A percentile compares a stretch with the other conserved stretches of the same genome.
Conservation (phyloP, 2,797 vertebrate species). For the Erpetoichthys calabaricus region DNA sequence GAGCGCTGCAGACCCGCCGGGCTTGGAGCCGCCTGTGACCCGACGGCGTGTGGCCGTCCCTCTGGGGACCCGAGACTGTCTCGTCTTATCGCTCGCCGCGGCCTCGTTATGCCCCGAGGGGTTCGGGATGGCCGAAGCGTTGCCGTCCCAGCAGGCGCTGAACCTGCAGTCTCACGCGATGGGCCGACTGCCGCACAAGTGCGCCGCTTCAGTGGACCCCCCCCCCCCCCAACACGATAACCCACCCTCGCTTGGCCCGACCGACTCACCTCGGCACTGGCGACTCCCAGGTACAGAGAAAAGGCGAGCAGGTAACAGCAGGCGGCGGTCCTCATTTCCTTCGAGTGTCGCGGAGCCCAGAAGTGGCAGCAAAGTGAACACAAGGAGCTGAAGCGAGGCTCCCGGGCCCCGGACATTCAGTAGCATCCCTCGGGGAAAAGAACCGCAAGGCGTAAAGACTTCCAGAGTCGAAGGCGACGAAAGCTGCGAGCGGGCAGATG, state of each 20-base stretch:
- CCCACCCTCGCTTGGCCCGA: not conserved
- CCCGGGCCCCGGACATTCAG: slow-evolving; percentile 66
- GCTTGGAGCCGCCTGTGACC: too few species aligned
- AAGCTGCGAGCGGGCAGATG: slow-evolving; percentile 13
- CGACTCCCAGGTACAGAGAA: slow-evolving; percentile 71
- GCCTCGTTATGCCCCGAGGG: too few species aligned
- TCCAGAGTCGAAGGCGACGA: slow-evolving; percentile 19
- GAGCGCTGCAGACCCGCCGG: too few species aligned
- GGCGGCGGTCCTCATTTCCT: slow-evolving; percentile 86
- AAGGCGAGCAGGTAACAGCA: slow-evolving; percentile 71
- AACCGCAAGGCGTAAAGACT: slow-evolving; percentile 33
- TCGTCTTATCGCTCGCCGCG: too few species aligned
- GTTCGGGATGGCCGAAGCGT: too few species aligned
- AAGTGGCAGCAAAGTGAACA: slow-evolving; percentile 50
- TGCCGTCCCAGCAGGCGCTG: too few species aligned
- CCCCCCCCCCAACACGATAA: too few species aligned
- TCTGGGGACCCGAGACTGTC: too few species aligned
- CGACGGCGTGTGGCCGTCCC: too few species aligned
- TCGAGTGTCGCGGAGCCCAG: slow-evolving; percentile 55
- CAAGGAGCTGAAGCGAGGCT: slow-evolving; percentile 77
- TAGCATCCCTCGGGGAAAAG: slow-evolving; percentile 76
- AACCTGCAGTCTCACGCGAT: too few species aligned
- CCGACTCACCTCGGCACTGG: slow-evolving; percentile 72
- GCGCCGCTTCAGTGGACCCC: too few species aligned
- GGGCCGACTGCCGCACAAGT: too few species aligned